Percentiles rank a stretch among this genome's conserved stretches.
Conservation (phyloP, 2,113 vertebrate species). For the Talpa occidentalis region DNA sequence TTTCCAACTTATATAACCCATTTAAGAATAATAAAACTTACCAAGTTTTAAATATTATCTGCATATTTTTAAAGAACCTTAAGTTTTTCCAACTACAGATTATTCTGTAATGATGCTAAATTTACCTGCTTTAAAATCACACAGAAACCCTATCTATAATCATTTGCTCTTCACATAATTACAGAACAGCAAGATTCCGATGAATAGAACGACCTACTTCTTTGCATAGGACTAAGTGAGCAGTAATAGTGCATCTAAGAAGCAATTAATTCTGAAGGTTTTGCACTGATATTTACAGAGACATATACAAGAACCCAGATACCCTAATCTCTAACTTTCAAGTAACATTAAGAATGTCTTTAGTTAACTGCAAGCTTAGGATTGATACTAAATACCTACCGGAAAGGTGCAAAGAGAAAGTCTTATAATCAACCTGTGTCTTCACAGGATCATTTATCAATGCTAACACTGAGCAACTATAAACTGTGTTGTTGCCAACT, state of each 20-base stretch:
- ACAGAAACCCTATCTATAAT: constrained; percentile 66
- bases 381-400: not conserved
- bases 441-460: not conserved
- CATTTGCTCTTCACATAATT: constrained; percentile 59
- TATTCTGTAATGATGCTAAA: constrained; percentile 41
- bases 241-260: constrained; percentile 57
- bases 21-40: constrained; percentile 51
- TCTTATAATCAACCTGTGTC: not conserved
- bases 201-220: constrained; percentile 72
- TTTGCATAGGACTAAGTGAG: constrained; percentile 66
- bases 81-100: constrained; percentile 14
- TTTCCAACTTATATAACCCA: constrained; percentile 56
- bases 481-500: not conserved
- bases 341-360: not conserved
- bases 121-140: constrained; percentile 57
- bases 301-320: constrained; percentile 56
- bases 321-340: constrained; percentile 65
- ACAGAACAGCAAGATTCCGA: constrained; percentile 44
- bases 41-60: constrained; percentile 54
- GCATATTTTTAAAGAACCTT: constrained; percentile 31
- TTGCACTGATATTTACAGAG: constrained; percentile 65
- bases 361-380: constrained; percentile 8
- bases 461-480: not conserved
- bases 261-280: constrained; percentile 74
- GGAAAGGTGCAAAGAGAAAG: not conserved